Evolutionary conservation across 2,888 invertebrate species (phyloP).

Genomic region (Hesperia comma): DNA sequence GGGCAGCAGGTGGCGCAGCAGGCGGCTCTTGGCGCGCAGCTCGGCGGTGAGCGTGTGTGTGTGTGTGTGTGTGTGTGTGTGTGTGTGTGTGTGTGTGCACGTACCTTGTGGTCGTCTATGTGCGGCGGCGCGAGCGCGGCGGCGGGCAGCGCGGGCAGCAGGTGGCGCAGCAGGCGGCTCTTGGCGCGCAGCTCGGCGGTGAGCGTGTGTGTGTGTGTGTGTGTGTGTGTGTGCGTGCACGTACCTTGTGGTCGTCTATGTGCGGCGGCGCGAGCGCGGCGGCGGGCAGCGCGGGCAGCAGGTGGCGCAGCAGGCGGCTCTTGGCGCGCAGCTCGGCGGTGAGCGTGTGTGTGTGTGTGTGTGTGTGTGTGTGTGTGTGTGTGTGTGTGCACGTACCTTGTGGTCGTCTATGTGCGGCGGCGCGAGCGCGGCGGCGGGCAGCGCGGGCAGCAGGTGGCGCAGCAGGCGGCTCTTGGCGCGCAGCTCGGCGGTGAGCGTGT

Average conservation of each 20-base stretch:
- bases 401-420: no score
- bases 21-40: no score
- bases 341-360: constrained; percentile 92
- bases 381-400: no score
- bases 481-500: constrained; percentile 91
- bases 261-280: constrained; percentile 91
- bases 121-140: constrained; percentile 91
- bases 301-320: constrained; percentile 91
- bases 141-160: constrained; percentile 90
- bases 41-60: constrained; percentile 91
- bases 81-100: constrained; percentile 91
- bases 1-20: constrained; percentile 90
- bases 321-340: constrained; percentile 94
- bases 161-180: constrained; percentile 91
- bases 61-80: no score
- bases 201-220: constrained; percentile 92
- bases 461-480: constrained; percentile 93
- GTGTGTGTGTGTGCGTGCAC: no score
- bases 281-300: constrained; percentile 91
- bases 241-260: no score
- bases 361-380: no score
- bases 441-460: constrained; percentile 90
- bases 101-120: no score
- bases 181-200: no score
- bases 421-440: constrained; percentile 91